Evolutionary conservation across 2,113 vertebrate species (phyloP).

Genomic region (Equus quagga): DNA sequence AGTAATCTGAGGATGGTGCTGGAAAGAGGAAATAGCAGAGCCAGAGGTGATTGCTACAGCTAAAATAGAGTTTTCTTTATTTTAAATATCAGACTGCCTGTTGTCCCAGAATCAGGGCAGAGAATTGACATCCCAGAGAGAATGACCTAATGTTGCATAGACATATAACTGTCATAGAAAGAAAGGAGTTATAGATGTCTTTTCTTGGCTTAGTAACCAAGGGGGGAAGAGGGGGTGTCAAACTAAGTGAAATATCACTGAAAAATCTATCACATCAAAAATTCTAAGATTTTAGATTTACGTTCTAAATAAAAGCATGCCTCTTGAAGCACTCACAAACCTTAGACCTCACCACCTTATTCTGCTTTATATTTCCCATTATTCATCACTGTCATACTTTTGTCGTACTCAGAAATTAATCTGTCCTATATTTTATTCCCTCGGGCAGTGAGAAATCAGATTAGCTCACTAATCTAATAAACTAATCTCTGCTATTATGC

Average conservation of each 20-base stretch:
- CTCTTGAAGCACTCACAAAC: background rate
- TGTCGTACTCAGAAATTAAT: conserved; percentile 23
- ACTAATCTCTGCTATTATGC: conserved; percentile 56
- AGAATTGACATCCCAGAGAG: background rate
- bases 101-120: background rate
- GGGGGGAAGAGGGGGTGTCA: background rate
- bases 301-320: background rate
- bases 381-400: conserved; percentile 30
- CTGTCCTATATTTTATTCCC: conserved; percentile 55
- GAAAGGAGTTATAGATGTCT: conserved; percentile 2
- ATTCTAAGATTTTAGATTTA: conserved; percentile 31
- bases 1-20: background rate
- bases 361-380: conserved; percentile 35
- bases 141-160: background rate
- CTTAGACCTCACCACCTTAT: background rate
- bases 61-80: background rate
- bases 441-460: conserved; percentile 26
- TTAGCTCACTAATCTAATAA: conserved; percentile 61
- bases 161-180: conserved; percentile 24
- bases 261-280: conserved; percentile 38
- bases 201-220: conserved; percentile 41
- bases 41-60: background rate
- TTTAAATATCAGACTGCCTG: background rate
- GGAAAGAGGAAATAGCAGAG: background rate
- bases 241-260: conserved; percentile 1